These are phyloP conservation scores for Polypterus bichir DNA, from an alignment of 2,113 vertebrate genomes.

Conservation along the genomic window DNA sequence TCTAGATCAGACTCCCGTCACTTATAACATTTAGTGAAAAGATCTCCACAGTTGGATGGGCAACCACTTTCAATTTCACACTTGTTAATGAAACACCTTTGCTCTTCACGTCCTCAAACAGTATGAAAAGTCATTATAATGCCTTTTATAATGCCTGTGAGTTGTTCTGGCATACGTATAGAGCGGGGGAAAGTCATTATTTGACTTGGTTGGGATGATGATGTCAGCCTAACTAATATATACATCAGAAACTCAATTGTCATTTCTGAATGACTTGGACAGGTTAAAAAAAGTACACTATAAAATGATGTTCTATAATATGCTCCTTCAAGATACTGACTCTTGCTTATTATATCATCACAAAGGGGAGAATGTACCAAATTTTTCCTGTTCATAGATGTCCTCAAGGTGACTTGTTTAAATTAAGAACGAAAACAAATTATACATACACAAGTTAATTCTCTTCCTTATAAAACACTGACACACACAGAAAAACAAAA, in stretches of 20 bases:
- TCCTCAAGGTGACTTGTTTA: no score
- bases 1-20: background rate
- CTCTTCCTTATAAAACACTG: no score
- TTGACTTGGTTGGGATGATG: slow-evolving; percentile 25
- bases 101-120: slow-evolving; percentile 15
- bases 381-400: no score
- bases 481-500: no score
- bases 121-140: slow-evolving; percentile 26
- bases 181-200: slow-evolving; percentile 22
- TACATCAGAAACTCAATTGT: background rate
- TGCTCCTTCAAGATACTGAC: no score
- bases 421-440: no score
- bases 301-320: no score
- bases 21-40: background rate
- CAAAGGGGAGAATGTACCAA: no score
- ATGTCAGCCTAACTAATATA: slow-evolving; percentile 40
- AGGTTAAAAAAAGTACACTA: no score
- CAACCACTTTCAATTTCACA: slow-evolving; percentile 32
- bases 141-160: slow-evolving; percentile 24
- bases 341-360: no score
- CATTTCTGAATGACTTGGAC: background rate
- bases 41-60: background rate
- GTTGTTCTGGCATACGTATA: slow-evolving; percentile 21
- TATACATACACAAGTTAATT: no score
- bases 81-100: slow-evolving; percentile 25